Conservation (phyloP, 2,113 vertebrate species). For the Casuarius casuarius region DNA sequence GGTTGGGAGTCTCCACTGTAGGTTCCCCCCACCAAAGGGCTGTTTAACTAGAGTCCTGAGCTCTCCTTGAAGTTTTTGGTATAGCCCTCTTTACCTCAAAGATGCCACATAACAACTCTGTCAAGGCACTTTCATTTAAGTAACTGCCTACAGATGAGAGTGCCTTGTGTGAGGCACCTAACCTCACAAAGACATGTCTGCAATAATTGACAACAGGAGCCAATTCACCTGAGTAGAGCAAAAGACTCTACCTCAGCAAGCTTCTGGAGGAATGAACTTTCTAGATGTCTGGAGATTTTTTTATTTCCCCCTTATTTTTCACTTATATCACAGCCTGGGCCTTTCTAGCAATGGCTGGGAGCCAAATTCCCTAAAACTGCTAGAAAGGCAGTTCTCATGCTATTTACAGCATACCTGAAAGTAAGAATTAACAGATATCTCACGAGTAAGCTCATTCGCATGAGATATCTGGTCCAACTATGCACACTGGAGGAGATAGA, state of each 20-base stretch:
- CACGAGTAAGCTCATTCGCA: conserved; percentile 59
- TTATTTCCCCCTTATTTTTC: conserved; percentile 2
- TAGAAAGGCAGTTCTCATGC: conserved; percentile 59
- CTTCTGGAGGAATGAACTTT: background rate
- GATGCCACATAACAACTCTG: background rate
- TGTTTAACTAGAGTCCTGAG: background rate
- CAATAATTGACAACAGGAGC: background rate
- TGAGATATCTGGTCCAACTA: conserved; percentile 26
- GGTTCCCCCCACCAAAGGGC: background rate
- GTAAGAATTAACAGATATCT: conserved; percentile 45
- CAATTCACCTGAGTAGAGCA: background rate
- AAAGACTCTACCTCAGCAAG: background rate
- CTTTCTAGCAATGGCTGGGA: conserved; percentile 41
- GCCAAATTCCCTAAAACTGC: conserved; percentile 63
- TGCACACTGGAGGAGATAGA: background rate
- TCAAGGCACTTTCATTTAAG: background rate
- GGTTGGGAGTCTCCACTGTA: rapidly evolving
- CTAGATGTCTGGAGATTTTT: background rate
- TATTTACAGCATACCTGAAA: conserved; percentile 57
- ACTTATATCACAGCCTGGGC: conserved; percentile 27
- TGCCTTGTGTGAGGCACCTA: background rate
- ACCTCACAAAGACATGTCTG: background rate
- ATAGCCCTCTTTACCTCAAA: background rate
- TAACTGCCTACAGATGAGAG: background rate
- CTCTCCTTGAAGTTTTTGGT: background rate